These are phyloP conservation scores for Ondatra zibethicus DNA, from an alignment of 2,113 vertebrate species.

Conservation along the genomic window DNA sequence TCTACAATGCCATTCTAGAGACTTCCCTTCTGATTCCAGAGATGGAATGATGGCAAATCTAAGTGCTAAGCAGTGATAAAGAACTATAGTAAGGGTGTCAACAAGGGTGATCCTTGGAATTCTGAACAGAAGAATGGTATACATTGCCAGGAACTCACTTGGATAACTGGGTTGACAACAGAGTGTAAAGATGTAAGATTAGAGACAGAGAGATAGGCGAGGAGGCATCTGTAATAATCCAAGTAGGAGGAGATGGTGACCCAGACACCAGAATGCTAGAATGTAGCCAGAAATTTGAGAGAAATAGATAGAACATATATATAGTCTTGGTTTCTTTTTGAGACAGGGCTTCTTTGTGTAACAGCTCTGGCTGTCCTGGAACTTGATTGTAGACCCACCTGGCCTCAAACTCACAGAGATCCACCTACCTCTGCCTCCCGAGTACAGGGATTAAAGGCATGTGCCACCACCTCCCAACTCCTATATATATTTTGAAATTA, in stretches of 20 bases:
- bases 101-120: not conserved
- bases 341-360: no score
- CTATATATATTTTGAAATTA: not conserved
- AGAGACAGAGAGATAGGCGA: not conserved
- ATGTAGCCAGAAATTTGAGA: not conserved
- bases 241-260: no score
- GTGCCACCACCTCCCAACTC: no score
- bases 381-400: no score
- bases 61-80: not conserved
- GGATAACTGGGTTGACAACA: not conserved
- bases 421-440: no score
- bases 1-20: not conserved
- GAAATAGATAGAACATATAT: no score
- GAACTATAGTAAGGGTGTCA: not conserved
- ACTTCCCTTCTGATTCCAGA: not conserved
- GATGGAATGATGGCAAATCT: no score
- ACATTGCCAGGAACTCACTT: not conserved
- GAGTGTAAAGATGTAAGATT: not conserved
- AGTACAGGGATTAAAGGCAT: no score
- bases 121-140: not conserved
- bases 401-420: no score
- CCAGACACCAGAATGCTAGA: not conserved
- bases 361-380: no score
- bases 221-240: not conserved
- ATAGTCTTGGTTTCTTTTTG: no score